Conservation (phyloP, 2,797 vertebrate species). For the Smutsia temminckii region DNA sequence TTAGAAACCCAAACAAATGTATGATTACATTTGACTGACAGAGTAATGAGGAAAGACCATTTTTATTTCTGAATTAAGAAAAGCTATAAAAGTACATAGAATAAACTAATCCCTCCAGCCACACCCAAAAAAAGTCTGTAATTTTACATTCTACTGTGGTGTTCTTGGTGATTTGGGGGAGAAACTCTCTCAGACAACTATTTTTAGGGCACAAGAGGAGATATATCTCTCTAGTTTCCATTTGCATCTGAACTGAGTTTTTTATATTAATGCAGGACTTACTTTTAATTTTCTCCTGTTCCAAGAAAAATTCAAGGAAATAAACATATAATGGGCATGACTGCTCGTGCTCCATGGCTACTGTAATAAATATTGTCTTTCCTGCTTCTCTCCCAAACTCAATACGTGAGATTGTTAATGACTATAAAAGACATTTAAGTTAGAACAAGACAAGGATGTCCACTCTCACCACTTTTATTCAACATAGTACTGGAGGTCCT, state of each 20-base stretch:
- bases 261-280: not conserved
- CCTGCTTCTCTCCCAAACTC: not conserved
- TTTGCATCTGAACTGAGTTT: constrained; percentile 39
- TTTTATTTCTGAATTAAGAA: constrained; percentile 53
- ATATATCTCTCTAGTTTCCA: not conserved
- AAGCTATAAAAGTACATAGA: not conserved
- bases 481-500: too few species aligned
- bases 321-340: not conserved
- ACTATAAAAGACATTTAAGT: constrained; percentile 39
- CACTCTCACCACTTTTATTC: too few species aligned
- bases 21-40: constrained; percentile 21
- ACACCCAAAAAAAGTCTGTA: not conserved
- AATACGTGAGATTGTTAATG: not conserved
- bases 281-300: constrained; percentile 6
- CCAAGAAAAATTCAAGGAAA: constrained; percentile 37
- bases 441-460: too few species aligned
- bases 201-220: not conserved
- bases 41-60: constrained; percentile 25
- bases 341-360: constrained; percentile 24
- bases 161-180: not conserved
- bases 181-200: not conserved
- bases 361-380: constrained; percentile 21
- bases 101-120: not conserved
- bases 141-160: not conserved
- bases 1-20: not conserved